Base-by-base conservation (phyloP, 1,140 invertebrate species). In the Ptiloglossa arizonensis region DNA sequence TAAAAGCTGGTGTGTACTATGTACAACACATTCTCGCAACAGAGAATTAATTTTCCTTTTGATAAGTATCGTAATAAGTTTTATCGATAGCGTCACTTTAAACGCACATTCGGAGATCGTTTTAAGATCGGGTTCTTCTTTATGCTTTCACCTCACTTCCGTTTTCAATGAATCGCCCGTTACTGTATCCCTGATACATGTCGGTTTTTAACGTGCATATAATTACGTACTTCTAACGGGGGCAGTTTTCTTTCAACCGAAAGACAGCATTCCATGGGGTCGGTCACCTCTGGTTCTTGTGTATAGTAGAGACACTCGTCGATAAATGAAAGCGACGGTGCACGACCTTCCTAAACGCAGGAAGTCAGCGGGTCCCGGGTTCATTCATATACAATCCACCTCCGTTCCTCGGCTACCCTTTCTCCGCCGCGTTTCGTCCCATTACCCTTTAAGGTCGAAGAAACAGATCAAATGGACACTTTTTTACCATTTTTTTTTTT, bases 261-360 rank as follows among this genome's bases (percentile, higher is more conserved):
- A 69, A 76, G 32, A 64, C 71, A 77, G 48, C 46, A 71, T 77
- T 52, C 24, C 46, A 41, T 27, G 13, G n/a, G 44, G 56, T 77
- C 67, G 19, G 46, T 78, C 50, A 71, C 69, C 76, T n/a, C 35
- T 38, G 11, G 35, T 75, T 75, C 72, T 35, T 71, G 62, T 52
- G 15, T 64, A 44, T 57, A 32, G 62, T 19, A 29, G 52, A 62
- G 64, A 41, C 54, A 72, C 48, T 73, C 69, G 70, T 79, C 63
- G 62, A 64, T 78, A 79, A 79, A 68, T 74, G 77, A 79, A 79
- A 74, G 69, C 77, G 77, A 79, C 70, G 60, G 76, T 72, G 76
- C 69, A 72, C 68, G 76, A 72, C 69, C 76, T 79, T 79, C 68
- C 69, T 79, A 79, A 79, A 79, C 76, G 62, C 48, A 72, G 76